Base-by-base conservation (phyloP, 2,797 vertebrate genomes). In the Poeciliopsis infans region DNA sequence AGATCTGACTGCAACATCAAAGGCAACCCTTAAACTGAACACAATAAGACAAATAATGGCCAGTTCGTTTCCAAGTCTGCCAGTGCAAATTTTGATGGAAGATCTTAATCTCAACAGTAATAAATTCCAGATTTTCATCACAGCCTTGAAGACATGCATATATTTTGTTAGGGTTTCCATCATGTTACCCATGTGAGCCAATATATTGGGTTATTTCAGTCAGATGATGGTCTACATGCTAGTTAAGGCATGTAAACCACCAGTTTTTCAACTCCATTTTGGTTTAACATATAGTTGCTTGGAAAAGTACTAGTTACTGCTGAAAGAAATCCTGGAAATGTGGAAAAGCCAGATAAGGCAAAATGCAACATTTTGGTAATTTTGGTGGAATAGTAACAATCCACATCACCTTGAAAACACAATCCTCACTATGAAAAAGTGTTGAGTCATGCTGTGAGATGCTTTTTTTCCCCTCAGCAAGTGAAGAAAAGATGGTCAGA, bases 1-100 rank as follows among this genome's bases (percentile, higher is more conserved):
- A 59, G 80, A 79, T 77, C 49, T 79, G 20, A 76, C 79, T 55
- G 74, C 12, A 11, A 72, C 68, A 71, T 77, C 12, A 16, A 84
- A 74, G 61, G 39, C 57, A 75, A 31, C 3, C 39, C 16, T 77
- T 15, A 61, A 79, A 82, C 25, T 12, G 0, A 28, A 72, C 77
- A 68, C 31, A 79, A 75, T 49, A 15, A 45, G 46, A 64, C 69
- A 25, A 66, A 43, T 66, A 66, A 55, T 16, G 15, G 36, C 2
- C 61, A 39, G 25, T 5, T 74, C 68, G 70, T 2, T 1, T 66
- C 46, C 13, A 59, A 13, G 13, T 71, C 46, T 8, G 11, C 31
- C 2, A 36, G 68, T 61, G 33, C 6, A 53, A 7, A 66, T 70
- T 75, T 75, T 36, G 69, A 73, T 31, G 39, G n/a, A 20, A 73